Percentiles rank a stretch among this genome's conserved stretches.
phyloP scores from a whole-genome alignment of 2,888 invertebrate genomes.

The Spilarctia lutea region DNA sequence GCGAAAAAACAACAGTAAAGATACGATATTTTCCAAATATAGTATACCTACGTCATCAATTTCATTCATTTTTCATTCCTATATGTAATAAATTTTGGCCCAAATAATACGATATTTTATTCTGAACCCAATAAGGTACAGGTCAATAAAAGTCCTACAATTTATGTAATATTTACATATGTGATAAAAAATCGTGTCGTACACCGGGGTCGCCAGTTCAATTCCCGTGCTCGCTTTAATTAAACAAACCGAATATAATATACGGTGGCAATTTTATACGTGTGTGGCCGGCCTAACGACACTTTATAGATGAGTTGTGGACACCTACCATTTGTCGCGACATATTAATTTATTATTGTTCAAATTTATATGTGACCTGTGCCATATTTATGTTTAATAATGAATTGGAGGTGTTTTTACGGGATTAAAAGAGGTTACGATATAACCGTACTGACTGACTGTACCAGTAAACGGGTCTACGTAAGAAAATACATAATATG shows the following conservation, averaged over 20 bases:
- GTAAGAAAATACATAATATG: neutral
- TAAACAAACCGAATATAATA: constrained; percentile 77
- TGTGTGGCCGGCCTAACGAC: constrained; percentile 53
- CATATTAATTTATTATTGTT: constrained; percentile 55
- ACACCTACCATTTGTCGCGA: constrained; percentile 52
- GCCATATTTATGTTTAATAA: constrained; percentile 33
- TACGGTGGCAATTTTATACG: constrained; percentile 65
- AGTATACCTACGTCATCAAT: neutral
- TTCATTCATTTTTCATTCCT: neutral
- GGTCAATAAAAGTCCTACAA: constrained; percentile 48
- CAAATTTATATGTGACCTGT: constrained; percentile 42
- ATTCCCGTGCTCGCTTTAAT: constrained; percentile 69
- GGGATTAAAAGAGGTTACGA: constrained; percentile 14
- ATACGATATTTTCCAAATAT: neutral
- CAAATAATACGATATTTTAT: constrained; percentile 27
- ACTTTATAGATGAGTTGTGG: constrained; percentile 55
- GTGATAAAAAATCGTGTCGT: constrained; percentile 65
- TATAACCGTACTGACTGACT: neutral
- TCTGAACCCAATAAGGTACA: constrained; percentile 26
- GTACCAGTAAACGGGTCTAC: neutral
- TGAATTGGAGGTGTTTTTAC: constrained; percentile 27
- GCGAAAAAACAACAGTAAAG: too few species aligned
- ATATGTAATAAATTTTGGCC: neutral
- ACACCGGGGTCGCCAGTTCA: constrained; percentile 60
- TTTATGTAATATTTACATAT: constrained; percentile 63